Evolutionary conservation across 2,113 vertebrate species (phyloP).

Genomic region (Suricata suricatta): DNA sequence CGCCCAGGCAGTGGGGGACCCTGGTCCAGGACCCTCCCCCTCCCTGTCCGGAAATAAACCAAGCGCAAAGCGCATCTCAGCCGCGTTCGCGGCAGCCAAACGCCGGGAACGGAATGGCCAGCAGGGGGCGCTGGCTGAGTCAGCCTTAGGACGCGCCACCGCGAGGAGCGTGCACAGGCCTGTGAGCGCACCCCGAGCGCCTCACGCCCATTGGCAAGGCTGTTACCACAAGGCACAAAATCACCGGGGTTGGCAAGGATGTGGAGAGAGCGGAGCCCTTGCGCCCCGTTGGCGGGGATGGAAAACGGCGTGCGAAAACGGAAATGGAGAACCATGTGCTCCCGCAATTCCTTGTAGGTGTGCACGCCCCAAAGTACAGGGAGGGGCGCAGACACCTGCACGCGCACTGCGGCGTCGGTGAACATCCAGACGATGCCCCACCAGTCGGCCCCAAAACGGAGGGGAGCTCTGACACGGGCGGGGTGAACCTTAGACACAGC

Average conservation of each 20-base stretch:
- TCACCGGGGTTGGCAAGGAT: fast-evolving
- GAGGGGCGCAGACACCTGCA: not conserved
- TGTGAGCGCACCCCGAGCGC: not conserved
- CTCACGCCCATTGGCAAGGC: not conserved
- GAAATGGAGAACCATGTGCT: not conserved
- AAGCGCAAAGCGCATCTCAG: fast-evolving
- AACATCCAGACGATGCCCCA: fast-evolving
- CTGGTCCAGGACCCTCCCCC: not conserved
- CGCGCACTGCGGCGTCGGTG: fast-evolving
- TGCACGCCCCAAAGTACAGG: fast-evolving
- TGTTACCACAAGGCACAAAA: fast-evolving
- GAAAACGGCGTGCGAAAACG: not conserved
- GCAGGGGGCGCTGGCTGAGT: not conserved
- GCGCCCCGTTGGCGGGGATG: fast-evolving
- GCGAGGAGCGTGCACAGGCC: fast-evolving
- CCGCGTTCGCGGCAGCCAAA: not conserved
- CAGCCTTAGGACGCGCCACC: fast-evolving
- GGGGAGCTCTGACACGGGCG: not conserved
- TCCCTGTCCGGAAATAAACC: too few species aligned
- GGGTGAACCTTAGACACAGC: not conserved
- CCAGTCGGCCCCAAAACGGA: not conserved
- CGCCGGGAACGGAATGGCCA: fast-evolving
- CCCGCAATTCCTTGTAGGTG: not conserved
- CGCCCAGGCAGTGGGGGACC: fast-evolving
- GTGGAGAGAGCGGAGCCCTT: fast-evolving